Evolutionary conservation across 2,113 vertebrate species (phyloP).

Genomic region (Ictalurus furcatus): DNA sequence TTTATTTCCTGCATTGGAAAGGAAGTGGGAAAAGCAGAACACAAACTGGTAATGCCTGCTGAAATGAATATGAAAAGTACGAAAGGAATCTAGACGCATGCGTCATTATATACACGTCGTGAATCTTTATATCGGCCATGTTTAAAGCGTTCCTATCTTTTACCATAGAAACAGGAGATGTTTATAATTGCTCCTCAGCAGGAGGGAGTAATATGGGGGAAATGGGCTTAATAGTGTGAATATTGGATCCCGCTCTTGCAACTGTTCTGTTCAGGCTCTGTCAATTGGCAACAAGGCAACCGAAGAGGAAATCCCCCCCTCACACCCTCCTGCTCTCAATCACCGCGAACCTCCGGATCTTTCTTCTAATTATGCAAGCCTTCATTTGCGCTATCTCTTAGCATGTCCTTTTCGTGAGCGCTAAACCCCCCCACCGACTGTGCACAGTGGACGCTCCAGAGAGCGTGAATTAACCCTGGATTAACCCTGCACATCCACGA

Average conservation of each 20-base stretch:
- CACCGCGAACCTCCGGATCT: constrained; percentile 25
- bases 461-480: constrained; percentile 16
- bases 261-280: constrained; percentile 31
- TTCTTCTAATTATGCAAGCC: constrained; percentile 47
- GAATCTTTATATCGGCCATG: too few relatives aligned
- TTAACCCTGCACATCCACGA: constrained; percentile 34
- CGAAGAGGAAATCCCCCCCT: constrained; percentile 60
- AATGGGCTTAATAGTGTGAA: constrained; percentile 18
- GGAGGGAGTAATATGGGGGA: neutral
- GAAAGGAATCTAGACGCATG: neutral
- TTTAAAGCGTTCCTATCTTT: neutral
- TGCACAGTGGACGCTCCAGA: neutral
- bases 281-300: constrained; percentile 26
- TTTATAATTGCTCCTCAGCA: constrained; percentile 2
- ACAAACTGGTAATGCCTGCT: neutral
- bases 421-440: neutral
- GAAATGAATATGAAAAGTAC: neutral
- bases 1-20: neutral
- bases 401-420: constrained; percentile 39
- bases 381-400: constrained; percentile 49
- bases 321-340: constrained; percentile 46
- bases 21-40: neutral
- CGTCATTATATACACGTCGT: too few relatives aligned
- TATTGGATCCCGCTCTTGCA: neutral
- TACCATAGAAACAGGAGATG: neutral